phyloP scores from a whole-genome alignment of 1,140 invertebrate genomes.

The Tetragnatha versicolor region DNA sequence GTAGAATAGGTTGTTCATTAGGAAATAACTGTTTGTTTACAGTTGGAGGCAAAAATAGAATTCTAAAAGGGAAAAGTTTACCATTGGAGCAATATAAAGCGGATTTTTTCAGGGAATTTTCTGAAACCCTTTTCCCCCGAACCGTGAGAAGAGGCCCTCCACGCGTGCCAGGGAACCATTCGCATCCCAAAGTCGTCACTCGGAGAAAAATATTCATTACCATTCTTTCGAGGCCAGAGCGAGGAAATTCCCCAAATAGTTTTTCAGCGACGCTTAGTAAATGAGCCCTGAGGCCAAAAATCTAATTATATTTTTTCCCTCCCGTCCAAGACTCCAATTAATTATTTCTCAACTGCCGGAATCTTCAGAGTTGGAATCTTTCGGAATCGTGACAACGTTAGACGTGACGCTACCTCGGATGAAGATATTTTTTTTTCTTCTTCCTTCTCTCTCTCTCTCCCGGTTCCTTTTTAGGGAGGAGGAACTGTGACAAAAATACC shows the following conservation, averaged over 20 bases:
- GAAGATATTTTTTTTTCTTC: conserved; percentile 11
- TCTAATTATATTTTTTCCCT: conserved; percentile 53
- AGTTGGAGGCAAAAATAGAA: no score
- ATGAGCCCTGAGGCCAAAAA: conserved; percentile 53
- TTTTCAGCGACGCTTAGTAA: conserved; percentile 51
- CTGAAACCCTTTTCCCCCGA: background rate
- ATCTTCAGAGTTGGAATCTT: conserved; percentile 50
- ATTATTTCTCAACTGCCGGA: conserved; percentile 55
- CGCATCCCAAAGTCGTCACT: background rate
- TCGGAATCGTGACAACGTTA: conserved; percentile 45
- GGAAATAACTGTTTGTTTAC: no score
- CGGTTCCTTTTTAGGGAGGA: background rate
- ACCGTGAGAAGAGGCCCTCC: background rate
- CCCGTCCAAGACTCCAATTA: conserved; percentile 48
- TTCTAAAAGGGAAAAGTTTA: no score
- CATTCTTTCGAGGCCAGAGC: conserved; percentile 26
- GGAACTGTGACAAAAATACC: conserved; percentile 51
- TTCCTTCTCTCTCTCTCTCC: background rate
- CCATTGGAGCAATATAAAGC: conserved; percentile 15
- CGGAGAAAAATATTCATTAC: conserved; percentile 49
- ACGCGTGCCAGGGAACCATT: background rate
- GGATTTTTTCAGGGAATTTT: background rate
- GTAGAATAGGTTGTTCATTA: no score
- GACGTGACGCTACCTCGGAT: conserved; percentile 38
- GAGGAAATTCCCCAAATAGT: conserved; percentile 53